Evolutionary conservation across 2,113 vertebrate species (phyloP).

Genomic region (Limnothrissa miodon): DNA sequence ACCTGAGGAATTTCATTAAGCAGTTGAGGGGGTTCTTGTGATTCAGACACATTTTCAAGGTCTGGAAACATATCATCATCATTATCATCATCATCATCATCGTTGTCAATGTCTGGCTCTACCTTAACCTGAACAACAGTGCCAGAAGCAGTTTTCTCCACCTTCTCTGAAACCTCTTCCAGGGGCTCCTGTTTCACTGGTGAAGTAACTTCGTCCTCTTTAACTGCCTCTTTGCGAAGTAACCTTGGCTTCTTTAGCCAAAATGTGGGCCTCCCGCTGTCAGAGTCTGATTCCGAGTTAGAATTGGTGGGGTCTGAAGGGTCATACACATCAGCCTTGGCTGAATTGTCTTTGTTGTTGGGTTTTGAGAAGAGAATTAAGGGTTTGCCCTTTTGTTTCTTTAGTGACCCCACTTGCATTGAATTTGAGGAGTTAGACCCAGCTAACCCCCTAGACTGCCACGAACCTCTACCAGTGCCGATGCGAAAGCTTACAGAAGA

Average conservation of each 20-base stretch:
- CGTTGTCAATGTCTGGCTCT: constrained; percentile 38
- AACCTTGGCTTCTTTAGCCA: constrained; percentile 9
- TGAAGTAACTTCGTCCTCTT: constrained; percentile 21
- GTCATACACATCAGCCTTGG: constrained; percentile 72
- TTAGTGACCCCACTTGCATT: constrained; percentile 72
- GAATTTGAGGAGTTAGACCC: constrained; percentile 69
- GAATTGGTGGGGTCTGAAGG: not conserved
- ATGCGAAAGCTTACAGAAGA: constrained; percentile 87
- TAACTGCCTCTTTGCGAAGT: not conserved
- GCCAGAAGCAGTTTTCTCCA: constrained; percentile 23
- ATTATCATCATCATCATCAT: not conserved
- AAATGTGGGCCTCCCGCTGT: not conserved
- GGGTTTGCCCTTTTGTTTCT: constrained; percentile 41
- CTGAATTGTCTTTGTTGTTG: constrained; percentile 67
- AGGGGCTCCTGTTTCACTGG: constrained; percentile 54
- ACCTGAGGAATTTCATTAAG: not conserved
- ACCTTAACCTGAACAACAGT: constrained; percentile 41
- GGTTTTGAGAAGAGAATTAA: not conserved
- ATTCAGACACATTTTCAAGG: constrained; percentile 7
- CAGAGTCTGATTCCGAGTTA: not conserved
- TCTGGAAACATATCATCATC: constrained; percentile 55
- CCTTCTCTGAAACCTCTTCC: constrained; percentile 43
- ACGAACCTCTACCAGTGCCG: constrained; percentile 83
- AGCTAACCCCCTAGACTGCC: constrained; percentile 68
- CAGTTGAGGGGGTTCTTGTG: not conserved